phyloP scores from a whole-genome alignment of 2,797 vertebrate genomes.

The Psittacula echo region DNA sequence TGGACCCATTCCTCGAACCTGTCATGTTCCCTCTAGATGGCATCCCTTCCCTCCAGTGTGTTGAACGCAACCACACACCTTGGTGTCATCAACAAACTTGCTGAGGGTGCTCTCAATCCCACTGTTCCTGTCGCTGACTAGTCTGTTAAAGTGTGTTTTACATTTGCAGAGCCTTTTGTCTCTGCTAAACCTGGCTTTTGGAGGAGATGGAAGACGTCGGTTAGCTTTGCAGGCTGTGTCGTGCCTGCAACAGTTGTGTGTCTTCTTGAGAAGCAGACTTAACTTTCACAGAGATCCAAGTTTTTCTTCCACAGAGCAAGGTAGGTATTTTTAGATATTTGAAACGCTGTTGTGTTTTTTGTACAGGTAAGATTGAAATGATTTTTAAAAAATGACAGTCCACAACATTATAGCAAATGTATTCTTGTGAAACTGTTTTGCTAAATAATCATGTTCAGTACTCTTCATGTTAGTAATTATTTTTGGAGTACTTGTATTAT shows the following conservation, averaged over 20 bases:
- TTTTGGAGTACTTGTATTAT: background rate
- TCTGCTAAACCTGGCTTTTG: slow-evolving; percentile 84
- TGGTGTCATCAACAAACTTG: background rate
- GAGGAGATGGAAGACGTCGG: slow-evolving; percentile 81
- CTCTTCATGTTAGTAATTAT: background rate
- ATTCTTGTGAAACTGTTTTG: background rate
- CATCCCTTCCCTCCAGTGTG: background rate
- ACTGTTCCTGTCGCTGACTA: background rate
- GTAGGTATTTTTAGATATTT: slow-evolving; percentile 67
- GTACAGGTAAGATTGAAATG: background rate
- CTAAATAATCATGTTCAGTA: background rate
- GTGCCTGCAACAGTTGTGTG: slow-evolving; percentile 90
- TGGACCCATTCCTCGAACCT: background rate
- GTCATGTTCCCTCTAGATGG: background rate
- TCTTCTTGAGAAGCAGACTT: slow-evolving; percentile 85
- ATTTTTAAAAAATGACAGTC: background rate
- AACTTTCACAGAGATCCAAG: slow-evolving; percentile 93
- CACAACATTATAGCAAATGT: background rate
- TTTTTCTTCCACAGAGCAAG: slow-evolving; percentile 90
- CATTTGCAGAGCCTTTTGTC: slow-evolving; percentile 86
- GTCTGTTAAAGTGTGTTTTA: background rate
- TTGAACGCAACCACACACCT: background rate
- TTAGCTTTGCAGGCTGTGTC: slow-evolving; percentile 87
- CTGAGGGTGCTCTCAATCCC: background rate
- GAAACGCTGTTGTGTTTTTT: background rate